Evolutionary conservation across 2,888 invertebrate genomes (phyloP), one percentile per base, ranked within the genome.

Genomic region (Sinhomidia bicolor): DNA sequence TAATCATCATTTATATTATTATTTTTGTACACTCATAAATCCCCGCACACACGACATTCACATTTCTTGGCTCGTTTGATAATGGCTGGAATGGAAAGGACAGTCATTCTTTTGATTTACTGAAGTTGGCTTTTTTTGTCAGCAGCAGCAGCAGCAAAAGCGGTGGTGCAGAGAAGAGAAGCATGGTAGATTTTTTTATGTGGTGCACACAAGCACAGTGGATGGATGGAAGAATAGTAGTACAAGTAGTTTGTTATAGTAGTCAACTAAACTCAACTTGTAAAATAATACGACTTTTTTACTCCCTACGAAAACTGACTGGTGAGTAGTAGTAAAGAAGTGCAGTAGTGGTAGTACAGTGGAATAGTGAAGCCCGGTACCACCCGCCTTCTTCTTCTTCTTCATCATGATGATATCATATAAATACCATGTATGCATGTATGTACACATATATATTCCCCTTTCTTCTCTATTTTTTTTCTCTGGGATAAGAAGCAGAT

Each of bases 41-140:
- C 85, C 85, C 85, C 36, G 65, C 85, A 85, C 81, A 85, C 88
- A 88, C 89, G 84, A 85, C 89, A 89, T 89, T 81, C 89, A 89
- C 89, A 89, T 89, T 89, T 89, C 89, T 89, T 89, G 89, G 89
- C 89, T 89, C 85, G 89, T 85, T 89, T 89, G 89, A 89, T 89
- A 89, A 89, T 89, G 89, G 89, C 89, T 89, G 89, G 89, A 89
- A 79, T 86, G 85, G 80, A 88, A 71, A 85, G 89, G 89, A 89
- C 89, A 89, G 89, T 85, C 89, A 89, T 89, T 89, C 89, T 89
- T 89, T 89, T 89, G 89, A 89, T 89, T 89, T 89, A 89, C 80
- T 89, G 88, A 85, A 81, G 74, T 84, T 85, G 57, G 84, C 80
- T 83, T 89, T 89, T 86, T 89, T 89, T 85, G 89, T 89, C 89